Evolutionary conservation across 2,113 vertebrate species (phyloP).

Genomic region (Columba livia): DNA sequence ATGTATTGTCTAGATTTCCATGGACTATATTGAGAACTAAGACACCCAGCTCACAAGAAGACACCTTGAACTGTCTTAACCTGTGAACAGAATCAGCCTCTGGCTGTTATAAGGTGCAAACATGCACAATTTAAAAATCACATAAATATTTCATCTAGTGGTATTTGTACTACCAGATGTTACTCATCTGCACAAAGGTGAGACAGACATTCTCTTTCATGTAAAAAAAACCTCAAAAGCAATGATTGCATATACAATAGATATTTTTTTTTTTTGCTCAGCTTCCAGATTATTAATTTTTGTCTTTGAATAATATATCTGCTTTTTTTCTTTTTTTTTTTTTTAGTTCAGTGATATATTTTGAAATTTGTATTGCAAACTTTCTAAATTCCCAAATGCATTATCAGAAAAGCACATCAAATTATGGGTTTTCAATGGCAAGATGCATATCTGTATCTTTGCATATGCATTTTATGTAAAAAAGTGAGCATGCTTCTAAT

Average conservation of each 20-base stretch:
- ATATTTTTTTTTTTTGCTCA: accelerated
- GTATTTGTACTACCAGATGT: background rate
- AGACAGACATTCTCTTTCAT: background rate
- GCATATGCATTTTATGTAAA: constrained; percentile 67
- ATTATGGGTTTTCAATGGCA: constrained; percentile 19
- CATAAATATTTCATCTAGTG: background rate
- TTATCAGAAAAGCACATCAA: constrained; percentile 42
- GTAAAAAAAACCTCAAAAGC: background rate
- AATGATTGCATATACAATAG: background rate
- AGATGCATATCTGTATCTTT: constrained; percentile 8
- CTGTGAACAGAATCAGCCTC: background rate
- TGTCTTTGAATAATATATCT: background rate
- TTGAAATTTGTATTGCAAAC: background rate
- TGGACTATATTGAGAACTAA: background rate
- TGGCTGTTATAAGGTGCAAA: background rate
- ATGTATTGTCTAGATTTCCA: background rate
- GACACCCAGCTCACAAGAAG: background rate
- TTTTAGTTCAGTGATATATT: constrained; percentile 3
- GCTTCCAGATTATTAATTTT: constrained; percentile 23
- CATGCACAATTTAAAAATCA: background rate
- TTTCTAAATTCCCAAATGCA: constrained; percentile 7
- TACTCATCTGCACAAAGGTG: background rate
- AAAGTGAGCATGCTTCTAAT: constrained; percentile 40
- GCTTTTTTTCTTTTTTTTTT: background rate
- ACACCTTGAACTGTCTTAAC: background rate